These are phyloP conservation scores for Cryptoprocta ferox DNA, from an alignment of 2,797 vertebrate genomes.

Conservation along the genomic window DNA sequence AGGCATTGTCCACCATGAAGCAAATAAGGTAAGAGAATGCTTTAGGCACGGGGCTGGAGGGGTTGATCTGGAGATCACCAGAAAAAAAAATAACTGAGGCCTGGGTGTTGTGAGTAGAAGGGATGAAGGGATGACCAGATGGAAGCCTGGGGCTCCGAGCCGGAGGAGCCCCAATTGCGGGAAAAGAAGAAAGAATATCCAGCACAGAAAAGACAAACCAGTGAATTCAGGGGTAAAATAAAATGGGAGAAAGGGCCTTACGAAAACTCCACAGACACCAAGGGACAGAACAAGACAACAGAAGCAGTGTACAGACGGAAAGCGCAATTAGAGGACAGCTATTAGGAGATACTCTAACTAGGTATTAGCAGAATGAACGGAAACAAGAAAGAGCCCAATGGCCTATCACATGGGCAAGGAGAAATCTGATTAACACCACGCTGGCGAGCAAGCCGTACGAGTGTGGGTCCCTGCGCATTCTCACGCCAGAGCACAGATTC, in stretches of 20 bases:
- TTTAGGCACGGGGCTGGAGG: background rate
- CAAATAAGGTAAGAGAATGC: background rate
- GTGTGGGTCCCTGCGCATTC: background rate
- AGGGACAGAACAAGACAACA: background rate
- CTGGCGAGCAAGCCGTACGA: background rate
- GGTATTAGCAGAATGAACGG: background rate
- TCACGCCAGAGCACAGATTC: background rate
- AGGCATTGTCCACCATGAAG: background rate
- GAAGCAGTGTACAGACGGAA: background rate
- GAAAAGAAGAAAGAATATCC: background rate
- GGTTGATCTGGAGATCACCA: background rate
- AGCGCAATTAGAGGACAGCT: background rate
- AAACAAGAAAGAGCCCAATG: background rate
- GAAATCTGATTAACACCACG: background rate
- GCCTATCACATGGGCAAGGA: background rate
- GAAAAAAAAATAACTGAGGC: background rate
- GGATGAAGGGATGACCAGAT: background rate
- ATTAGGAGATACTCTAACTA: background rate
- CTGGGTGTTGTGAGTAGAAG: background rate
- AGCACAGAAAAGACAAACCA: background rate
- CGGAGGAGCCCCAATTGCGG: background rate
- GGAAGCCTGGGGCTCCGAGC: background rate
- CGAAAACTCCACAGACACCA: background rate
- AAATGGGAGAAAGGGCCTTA: background rate
- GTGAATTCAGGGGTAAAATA: background rate